Evolutionary conservation across 2,888 invertebrate genomes (phyloP).

Genomic region (Microctonus hyperodae): DNA sequence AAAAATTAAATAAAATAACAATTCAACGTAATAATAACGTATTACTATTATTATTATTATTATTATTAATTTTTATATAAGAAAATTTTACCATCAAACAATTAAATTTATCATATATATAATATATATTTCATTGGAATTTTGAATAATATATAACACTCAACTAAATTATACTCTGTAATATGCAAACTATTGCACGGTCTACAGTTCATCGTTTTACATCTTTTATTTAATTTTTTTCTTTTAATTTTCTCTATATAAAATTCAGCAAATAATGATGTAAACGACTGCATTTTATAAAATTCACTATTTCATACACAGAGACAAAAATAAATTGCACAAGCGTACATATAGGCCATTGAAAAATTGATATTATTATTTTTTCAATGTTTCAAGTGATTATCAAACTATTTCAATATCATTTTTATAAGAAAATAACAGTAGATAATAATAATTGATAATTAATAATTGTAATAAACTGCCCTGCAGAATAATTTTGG

Average conservation of each 20-base stretch:
- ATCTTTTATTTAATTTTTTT: neutral
- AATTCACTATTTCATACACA: neutral
- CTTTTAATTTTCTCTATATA: neutral
- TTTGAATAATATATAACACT: neutral
- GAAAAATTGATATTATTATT: neutral
- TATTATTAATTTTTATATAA: too few species aligned
- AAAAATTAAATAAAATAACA: constrained; percentile 4
- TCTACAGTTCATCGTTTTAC: neutral
- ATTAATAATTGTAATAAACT: neutral
- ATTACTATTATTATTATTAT: neutral
- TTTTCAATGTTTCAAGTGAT: neutral
- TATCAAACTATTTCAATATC: neutral
- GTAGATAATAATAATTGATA: neutral
- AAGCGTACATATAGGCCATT: neutral
- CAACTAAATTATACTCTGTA: neutral
- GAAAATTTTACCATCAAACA: neutral
- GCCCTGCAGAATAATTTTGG: neutral
- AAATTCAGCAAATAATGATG: neutral
- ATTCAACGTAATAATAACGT: neutral
- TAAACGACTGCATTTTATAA: neutral
- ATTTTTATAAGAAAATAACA: neutral
- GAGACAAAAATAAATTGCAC: neutral
- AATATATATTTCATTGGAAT: neutral
- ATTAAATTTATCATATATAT: neutral
- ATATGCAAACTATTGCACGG: neutral